phyloP scores from a whole-genome alignment of 2,888 invertebrate species.

The Fragum fragum region DNA sequence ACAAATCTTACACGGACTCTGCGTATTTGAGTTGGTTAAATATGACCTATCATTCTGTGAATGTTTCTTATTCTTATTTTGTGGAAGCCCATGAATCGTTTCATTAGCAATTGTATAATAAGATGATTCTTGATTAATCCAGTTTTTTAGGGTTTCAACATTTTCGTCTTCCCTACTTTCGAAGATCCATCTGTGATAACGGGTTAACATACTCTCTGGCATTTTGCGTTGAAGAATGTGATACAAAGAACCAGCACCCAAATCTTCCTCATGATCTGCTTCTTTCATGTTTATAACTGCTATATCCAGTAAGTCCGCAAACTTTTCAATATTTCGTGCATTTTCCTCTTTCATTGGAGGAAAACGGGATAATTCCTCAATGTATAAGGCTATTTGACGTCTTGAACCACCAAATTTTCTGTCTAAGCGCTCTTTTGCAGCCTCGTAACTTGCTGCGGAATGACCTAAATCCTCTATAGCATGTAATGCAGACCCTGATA shows the following conservation, averaged over 20 bases:
- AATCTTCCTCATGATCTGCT: slow-evolving; percentile 14
- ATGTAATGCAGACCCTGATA: background rate
- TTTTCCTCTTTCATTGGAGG: slow-evolving; percentile 11
- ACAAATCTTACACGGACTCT: slow-evolving; percentile 33
- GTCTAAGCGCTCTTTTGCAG: background rate
- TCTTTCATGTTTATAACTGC: slow-evolving; percentile 17
- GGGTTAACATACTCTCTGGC: slow-evolving; percentile 40
- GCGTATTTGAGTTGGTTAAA: background rate
- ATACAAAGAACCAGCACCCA: slow-evolving; percentile 1
- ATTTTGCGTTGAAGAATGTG: slow-evolving; percentile 18
- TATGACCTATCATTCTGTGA: background rate
- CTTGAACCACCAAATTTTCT: slow-evolving; percentile 9
- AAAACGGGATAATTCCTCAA: slow-evolving; percentile 2
- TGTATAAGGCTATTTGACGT: background rate
- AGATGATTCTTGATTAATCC: too few species aligned
- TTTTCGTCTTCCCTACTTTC: slow-evolving; percentile 31
- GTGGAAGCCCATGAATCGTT: too few species aligned
- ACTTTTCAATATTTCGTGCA: background rate
- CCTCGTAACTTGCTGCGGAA: slow-evolving; percentile 19
- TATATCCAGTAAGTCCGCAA: slow-evolving; percentile 3
- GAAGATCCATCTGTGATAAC: slow-evolving; percentile 44
- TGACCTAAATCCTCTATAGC: slow-evolving; percentile 8
- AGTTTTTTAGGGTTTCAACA: slow-evolving; percentile 4
- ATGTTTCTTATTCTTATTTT: too few species aligned
- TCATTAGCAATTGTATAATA: too few species aligned